Evolutionary conservation across 2,888 invertebrate species (phyloP), one percentile per base, ranked within the genome.

Genomic region (Dioctria linearis): DNA sequence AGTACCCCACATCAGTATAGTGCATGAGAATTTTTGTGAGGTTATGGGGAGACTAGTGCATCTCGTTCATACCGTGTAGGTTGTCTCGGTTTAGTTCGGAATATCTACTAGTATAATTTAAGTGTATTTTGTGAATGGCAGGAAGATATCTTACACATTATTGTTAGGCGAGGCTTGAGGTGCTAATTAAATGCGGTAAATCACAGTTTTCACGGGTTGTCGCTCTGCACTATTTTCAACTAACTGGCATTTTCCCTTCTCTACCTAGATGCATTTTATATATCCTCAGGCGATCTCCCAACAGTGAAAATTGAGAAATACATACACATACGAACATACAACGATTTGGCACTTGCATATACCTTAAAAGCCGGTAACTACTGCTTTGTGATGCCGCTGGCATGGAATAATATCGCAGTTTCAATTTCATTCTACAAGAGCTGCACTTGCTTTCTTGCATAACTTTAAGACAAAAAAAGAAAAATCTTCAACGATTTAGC

Each of bases 131-230:
- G 37, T 46, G 49, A 69, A 39, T 51, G 69, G 25, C 39, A 2
- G 11, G 69, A 69, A 69, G 69, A 51, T 25, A 25, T 25, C 2
- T 25, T 25, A 25, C n/a, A 39, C 51, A 69, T 69, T 25, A 25
- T 25, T 69, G 69, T 69, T 69, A 69, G 69, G 51, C 61, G 61
- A 61, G 61, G 61, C 61, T 39, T 61, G 8, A 61, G 61, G 61
- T 39, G 61, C 37, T 61, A 61, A 61, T 61, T 61, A 39, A 61
- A 61, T 25, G 61, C 61, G 37, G 8, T 61, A 61, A 61, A 39
- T 61, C 39, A 39, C 61, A 39, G 25, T 61, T 39, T 61, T 61
- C 39, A 39, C 61, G 39, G 61, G n/a, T 8, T 11, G 54, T 11
- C 54, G 11, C n/a, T 11, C n/a, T 54, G 11, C 11, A 54, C 54